phyloP scores from a whole-genome alignment of 2,888 invertebrate genomes.

The Brachypalpus laphriformis region DNA sequence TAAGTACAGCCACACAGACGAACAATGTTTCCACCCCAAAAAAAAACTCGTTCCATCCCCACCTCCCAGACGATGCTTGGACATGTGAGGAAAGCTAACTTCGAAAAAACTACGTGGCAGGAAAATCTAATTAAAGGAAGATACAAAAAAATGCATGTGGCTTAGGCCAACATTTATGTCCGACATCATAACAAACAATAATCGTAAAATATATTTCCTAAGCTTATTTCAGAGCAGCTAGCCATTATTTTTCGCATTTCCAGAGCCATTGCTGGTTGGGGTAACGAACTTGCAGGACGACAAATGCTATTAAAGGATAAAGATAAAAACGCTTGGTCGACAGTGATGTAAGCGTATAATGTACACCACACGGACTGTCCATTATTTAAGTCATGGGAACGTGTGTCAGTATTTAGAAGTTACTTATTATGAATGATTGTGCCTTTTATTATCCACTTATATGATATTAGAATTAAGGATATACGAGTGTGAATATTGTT shows the following conservation, averaged over 20 bases:
- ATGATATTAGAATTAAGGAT: conserved; percentile 35
- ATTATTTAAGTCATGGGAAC: conserved; percentile 33
- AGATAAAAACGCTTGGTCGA: conserved; percentile 49
- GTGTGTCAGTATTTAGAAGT: conserved; percentile 65
- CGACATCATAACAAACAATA: conserved; percentile 70
- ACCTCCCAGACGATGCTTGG: not conserved
- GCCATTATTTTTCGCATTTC: conserved; percentile 49
- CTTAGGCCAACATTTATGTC: conserved; percentile 63
- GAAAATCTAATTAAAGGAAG: conserved; percentile 74
- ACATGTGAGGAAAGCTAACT: conserved; percentile 44
- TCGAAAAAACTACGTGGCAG: conserved; percentile 59
- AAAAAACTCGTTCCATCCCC: not conserved
- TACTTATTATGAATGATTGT: conserved; percentile 66
- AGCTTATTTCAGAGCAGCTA: conserved; percentile 48
- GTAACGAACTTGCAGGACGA: conserved; percentile 41
- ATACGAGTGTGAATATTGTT: not conserved
- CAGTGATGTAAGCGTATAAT: conserved; percentile 14
- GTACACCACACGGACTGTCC: conserved; percentile 40
- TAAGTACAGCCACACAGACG: conserved; percentile 32
- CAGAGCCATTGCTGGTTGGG: conserved; percentile 22
- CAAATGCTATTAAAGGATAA: conserved; percentile 34
- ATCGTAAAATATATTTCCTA: conserved; percentile 70
- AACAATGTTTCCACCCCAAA: conserved; percentile 31
- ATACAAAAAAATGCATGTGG: conserved; percentile 65
- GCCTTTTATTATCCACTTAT: conserved; percentile 34